These are phyloP conservation scores for Montifringilla adamsi DNA, from an alignment of 2,113 vertebrate species.

Conservation along the genomic window DNA sequence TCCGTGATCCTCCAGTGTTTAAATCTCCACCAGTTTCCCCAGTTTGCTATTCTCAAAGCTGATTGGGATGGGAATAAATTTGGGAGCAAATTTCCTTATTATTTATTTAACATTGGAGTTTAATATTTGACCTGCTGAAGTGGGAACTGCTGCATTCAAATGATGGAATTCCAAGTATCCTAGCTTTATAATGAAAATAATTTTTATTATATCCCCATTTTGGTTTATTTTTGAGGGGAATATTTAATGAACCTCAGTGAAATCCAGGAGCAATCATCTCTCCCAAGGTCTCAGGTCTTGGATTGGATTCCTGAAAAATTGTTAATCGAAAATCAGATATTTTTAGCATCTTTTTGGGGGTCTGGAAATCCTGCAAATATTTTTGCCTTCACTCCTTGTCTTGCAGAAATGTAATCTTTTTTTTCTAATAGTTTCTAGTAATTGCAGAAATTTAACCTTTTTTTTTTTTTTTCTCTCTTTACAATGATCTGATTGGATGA, in stretches of 20 bases:
- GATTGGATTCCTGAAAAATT: background rate
- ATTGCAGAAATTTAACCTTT: background rate
- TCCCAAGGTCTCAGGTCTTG: background rate
- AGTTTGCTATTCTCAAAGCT: background rate
- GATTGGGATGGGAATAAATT: background rate
- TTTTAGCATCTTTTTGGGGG: background rate
- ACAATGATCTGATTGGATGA: background rate
- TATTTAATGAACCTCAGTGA: background rate
- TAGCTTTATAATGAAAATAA: background rate
- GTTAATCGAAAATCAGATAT: background rate
- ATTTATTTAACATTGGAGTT: background rate
- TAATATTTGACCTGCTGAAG: background rate
- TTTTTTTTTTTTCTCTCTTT: background rate
- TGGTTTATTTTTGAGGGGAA: background rate
- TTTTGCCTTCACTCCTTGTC: background rate
- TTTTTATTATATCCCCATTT: background rate
- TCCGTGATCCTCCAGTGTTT: background rate
- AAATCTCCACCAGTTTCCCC: background rate
- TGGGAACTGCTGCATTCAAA: background rate
- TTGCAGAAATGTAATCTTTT: background rate
- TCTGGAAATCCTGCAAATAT: background rate
- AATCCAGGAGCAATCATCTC: background rate
- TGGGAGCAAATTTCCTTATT: background rate
- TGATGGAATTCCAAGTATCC: background rate
- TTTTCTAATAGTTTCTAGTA: background rate